Evolutionary conservation across 1,140 invertebrate species (phyloP).

Genomic region (Oscheius sp.): DNA sequence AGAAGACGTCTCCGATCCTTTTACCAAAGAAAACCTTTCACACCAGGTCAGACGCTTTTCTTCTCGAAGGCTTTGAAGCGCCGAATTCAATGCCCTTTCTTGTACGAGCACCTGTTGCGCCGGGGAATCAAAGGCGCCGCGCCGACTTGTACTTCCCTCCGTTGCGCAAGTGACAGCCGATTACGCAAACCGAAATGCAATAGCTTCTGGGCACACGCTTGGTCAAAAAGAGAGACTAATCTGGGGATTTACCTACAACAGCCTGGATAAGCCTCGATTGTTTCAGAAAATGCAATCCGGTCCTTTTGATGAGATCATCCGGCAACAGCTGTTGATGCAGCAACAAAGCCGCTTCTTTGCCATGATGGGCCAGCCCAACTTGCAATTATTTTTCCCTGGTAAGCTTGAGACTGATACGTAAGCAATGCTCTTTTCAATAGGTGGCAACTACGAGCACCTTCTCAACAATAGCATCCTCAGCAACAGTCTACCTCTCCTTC

Average conservation of each 20-base stretch:
- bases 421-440: neutral
- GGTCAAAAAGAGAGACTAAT: too few species aligned
- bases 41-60: slow-evolving; percentile 16
- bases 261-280: neutral
- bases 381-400: slow-evolving; percentile 20
- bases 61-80: slow-evolving; percentile 20
- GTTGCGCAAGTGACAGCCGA: too few species aligned
- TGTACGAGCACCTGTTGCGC: neutral
- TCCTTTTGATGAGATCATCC: slow-evolving; percentile 23
- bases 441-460: slow-evolving; percentile 16
- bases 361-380: neutral
- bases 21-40: slow-evolving; percentile 19
- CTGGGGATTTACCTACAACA: too few species aligned
- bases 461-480: slow-evolving; percentile 15
- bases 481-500: slow-evolving; percentile 9
- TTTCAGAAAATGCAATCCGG: slow-evolving; percentile 26
- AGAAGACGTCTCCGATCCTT: slow-evolving; percentile 23
- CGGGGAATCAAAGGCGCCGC: neutral
- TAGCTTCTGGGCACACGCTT: too few species aligned
- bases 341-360: slow-evolving; percentile 13
- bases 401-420: neutral
- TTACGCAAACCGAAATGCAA: too few species aligned
- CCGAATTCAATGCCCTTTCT: slow-evolving; percentile 7
- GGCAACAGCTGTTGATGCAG: slow-evolving; percentile 18
- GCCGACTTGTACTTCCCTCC: too few species aligned